These are phyloP conservation scores for Meloidogyne hapla DNA, from an alignment of 1,140 invertebrate species.

Conservation along the genomic window DNA sequence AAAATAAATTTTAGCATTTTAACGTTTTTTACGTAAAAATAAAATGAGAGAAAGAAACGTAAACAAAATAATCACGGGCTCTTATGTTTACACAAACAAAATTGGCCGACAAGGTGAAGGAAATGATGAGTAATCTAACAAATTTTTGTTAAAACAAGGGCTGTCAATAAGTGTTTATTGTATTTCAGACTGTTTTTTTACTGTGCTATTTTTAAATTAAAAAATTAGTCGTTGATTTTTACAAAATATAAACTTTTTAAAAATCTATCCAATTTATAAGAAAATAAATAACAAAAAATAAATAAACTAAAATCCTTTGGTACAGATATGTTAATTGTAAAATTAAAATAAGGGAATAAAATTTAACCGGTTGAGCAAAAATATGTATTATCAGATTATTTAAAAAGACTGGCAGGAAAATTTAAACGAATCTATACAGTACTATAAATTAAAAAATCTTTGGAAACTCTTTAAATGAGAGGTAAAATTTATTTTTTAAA, in stretches of 20 bases:
- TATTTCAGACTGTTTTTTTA: neutral
- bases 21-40: neutral
- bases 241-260: too few relatives aligned
- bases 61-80: neutral
- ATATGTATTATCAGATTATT: neutral
- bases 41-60: neutral
- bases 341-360: neutral
- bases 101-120: neutral
- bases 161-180: neutral
- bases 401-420: neutral
- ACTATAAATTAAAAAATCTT: too few relatives aligned
- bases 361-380: neutral
- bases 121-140: neutral
- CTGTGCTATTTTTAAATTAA: neutral
- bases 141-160: neutral
- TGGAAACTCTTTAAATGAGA: too few relatives aligned
- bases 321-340: neutral
- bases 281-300: too few relatives aligned
- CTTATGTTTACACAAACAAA: neutral
- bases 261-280: too few relatives aligned
- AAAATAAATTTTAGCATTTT: neutral
- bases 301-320: neutral
- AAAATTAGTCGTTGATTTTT: too few relatives aligned
- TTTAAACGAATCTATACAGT: too few relatives aligned
- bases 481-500: neutral